Conservation (phyloP, 1,140 invertebrate species). For the Calosoma granatense region DNA sequence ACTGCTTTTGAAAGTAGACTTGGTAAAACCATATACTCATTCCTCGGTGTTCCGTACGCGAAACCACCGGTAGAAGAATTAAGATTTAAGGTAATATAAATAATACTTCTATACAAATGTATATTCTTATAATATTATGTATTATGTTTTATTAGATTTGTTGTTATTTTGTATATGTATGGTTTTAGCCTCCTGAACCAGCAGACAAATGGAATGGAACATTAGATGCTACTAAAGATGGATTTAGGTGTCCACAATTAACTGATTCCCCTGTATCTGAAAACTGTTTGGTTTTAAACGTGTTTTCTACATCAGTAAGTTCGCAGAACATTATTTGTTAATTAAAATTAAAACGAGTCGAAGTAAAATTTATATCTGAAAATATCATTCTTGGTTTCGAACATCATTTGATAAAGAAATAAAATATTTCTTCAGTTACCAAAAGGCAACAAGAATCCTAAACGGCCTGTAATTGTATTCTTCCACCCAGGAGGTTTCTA, state of each 20-base stretch:
- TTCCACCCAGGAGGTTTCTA: conserved; percentile 35
- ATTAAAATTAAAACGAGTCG: too few relatives aligned
- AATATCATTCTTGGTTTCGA: conserved; percentile 35
- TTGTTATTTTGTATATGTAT: background rate
- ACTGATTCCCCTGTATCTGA: conserved; percentile 27
- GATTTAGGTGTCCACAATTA: conserved; percentile 34
- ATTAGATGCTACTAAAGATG: conserved; percentile 47
- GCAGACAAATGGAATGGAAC: conserved; percentile 43
- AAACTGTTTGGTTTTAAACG: conserved; percentile 67
- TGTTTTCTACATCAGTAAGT: conserved; percentile 44
- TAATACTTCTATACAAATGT: background rate
- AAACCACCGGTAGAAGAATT: conserved; percentile 46
- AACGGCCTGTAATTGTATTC: conserved; percentile 33
- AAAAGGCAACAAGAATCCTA: conserved; percentile 12
- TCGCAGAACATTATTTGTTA: conserved; percentile 27
- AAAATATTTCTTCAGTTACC: conserved; percentile 13
- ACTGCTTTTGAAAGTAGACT: conserved; percentile 4
- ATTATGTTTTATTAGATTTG: background rate
- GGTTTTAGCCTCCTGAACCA: conserved; percentile 24
- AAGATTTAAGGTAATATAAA: conserved; percentile 43
- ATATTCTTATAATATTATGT: background rate
- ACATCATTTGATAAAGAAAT: conserved; percentile 13
- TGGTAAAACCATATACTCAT: conserved; percentile 15
- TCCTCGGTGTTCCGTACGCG: conserved; percentile 43
- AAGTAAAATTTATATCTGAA: conserved; percentile 43